Evolutionary conservation across 2,888 invertebrate species (phyloP).

Genomic region (Metacarcinus magister): DNA sequence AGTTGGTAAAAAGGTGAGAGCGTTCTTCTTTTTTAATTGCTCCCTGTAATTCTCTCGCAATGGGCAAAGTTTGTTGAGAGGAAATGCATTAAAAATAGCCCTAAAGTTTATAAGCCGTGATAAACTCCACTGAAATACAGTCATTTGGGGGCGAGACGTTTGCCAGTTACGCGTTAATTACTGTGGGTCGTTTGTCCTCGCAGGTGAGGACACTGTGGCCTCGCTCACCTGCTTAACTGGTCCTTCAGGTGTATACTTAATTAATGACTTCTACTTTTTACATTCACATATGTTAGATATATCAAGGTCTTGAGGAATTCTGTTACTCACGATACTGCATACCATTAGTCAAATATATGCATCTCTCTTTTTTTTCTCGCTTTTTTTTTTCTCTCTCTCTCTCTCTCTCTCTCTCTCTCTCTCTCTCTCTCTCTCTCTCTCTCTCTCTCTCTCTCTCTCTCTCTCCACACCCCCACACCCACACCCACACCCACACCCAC

Average conservation of each 20-base stretch:
- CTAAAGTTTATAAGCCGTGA: constrained; percentile 62
- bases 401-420: too few species aligned
- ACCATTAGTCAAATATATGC: too few species aligned
- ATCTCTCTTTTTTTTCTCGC: too few species aligned
- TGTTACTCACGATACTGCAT: too few species aligned
- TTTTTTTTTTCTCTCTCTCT: too few species aligned
- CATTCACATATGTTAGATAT: not conserved
- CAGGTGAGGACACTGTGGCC: not conserved
- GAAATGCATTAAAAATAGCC: constrained; percentile 68
- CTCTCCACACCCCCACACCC: not conserved
- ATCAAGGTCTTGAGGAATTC: not conserved
- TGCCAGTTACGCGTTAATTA: constrained; percentile 20
- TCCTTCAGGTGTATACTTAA: not conserved
- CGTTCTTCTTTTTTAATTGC: constrained; percentile 60
- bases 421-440: too few species aligned
- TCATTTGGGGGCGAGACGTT: constrained; percentile 22
- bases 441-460: too few species aligned
- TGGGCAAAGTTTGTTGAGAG: constrained; percentile 65
- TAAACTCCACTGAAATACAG: constrained; percentile 44
- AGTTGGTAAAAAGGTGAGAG: constrained; percentile 21
- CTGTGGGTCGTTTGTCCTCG: not conserved
- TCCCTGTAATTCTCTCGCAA: constrained; percentile 57
- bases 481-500: not conserved
- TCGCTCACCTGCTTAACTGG: not conserved
- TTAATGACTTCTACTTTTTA: not conserved